Evolutionary conservation across 2,797 vertebrate genomes (phyloP).

Genomic region (Dermochelys coriacea): DNA sequence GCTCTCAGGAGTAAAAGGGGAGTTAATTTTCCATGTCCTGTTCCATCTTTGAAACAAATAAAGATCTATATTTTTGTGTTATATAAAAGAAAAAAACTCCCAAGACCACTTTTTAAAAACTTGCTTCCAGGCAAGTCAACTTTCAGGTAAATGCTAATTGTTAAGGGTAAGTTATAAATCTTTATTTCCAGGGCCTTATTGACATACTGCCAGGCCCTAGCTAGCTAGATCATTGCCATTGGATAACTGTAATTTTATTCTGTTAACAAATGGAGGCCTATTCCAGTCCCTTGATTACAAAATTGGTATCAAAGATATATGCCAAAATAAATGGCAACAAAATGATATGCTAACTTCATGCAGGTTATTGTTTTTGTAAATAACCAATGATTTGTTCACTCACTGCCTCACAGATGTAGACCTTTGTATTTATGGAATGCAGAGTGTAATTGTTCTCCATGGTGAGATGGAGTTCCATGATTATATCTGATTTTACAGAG

Average conservation of each 20-base stretch:
- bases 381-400: conserved; percentile 33
- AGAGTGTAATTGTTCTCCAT: conserved; percentile 11
- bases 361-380: not conserved
- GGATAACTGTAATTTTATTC: not conserved
- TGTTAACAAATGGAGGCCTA: not conserved
- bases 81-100: not conserved
- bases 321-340: not conserved
- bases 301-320: no score
- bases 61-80: not conserved
- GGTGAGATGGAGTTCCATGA: conserved; percentile 13
- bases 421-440: conserved; percentile 47
- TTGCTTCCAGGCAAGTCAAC: not conserved
- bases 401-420: not conserved
- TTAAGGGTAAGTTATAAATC: not conserved
- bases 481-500: conserved; percentile 4
- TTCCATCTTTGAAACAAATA: not conserved
- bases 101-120: not conserved
- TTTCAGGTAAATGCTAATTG: not conserved
- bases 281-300: not conserved
- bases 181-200: not conserved
- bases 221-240: not conserved
- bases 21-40: not conserved
- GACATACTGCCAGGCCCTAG: not conserved
- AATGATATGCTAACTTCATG: not conserved
- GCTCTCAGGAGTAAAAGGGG: not conserved